Evolutionary conservation across 2,797 vertebrate species (phyloP), one percentile per base, ranked within the genome.

Genomic region (Moxostoma hubbsi): DNA sequence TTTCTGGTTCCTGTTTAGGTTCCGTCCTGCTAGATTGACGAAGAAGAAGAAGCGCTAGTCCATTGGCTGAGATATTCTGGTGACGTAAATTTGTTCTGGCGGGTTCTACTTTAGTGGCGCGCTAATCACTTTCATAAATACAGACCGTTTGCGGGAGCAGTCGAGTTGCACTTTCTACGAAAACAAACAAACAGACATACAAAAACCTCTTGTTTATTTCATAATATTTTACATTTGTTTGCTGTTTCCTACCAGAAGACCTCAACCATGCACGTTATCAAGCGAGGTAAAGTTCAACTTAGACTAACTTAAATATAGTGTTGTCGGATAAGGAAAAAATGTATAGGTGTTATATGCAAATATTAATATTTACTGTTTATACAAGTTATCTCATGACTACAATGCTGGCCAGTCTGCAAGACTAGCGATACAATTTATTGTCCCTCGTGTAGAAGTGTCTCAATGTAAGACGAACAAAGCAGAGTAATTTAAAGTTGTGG

Each of bases 211-310:
- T 15, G 0, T 59, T 58, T 46, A 64, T 10, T 2, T 50, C 4
- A 24, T 45, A 8, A 0, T 7, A 2, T 57, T 24, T 9, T 50
- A 7, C 5, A 18, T 16, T 18, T 0, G 2, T 47, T 24, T 24
- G 43, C 46, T 12, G 49, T 47, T 82, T 13, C 61, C 10, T 54
- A 64, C 10, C 9, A 16, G 36, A 50, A 59, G 36, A 67, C 46
- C 2, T 12, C 79, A 89, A 69, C 12, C 80, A 98, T 98, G 97
- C 94, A 97, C 82, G 97, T 98, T 65, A 90, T 98, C 49, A 98
- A 98, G 90, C 87, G 97, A 92, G 96, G 96, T 98, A 88, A 63
- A 89, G 93, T 73, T 0, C 0, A 5, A 36, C 49, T 69, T 24
- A 24, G 2, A 24, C 24, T 1, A 24, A 24, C 24, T 24, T 24